A percentile compares a stretch with the other conserved stretches of the same genome.
Conservation (phyloP, 1,140 invertebrate genomes). For the Ceratoteleas bidentatus region DNA sequence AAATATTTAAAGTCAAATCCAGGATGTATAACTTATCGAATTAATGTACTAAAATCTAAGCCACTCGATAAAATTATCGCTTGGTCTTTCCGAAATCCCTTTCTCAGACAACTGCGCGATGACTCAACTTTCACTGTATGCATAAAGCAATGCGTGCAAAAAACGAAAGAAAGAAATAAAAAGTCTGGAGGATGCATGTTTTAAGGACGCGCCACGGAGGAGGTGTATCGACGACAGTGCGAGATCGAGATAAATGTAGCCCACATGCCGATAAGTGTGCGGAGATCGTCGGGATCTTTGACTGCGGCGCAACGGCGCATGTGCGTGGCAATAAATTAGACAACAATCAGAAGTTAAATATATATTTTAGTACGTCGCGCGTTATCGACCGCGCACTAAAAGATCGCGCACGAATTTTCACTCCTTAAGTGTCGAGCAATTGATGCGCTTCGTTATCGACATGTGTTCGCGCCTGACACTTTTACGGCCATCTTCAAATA, state of each 20-base stretch:
- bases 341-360: conserved; percentile 62
- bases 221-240: conserved; percentile 59
- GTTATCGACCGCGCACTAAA: conserved; percentile 39
- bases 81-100: background rate
- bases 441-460: conserved; percentile 44
- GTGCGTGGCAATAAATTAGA: conserved; percentile 65
- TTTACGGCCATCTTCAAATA: conserved; percentile 30
- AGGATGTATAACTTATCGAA: no score
- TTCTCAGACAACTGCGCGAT: background rate
- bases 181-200: conserved; percentile 43
- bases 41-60: background rate
- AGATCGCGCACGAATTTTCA: conserved; percentile 41
- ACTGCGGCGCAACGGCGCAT: conserved; percentile 39
- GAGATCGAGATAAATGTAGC: conserved; percentile 59
- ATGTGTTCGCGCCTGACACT: conserved; percentile 23
- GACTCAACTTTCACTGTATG: conserved; percentile 32
- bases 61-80: background rate
- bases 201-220: conserved; percentile 36
- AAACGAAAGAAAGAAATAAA: background rate
- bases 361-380: conserved; percentile 43
- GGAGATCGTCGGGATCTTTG: conserved; percentile 59
- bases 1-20: no score
- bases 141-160: conserved; percentile 13
- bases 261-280: conserved; percentile 58
- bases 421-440: conserved; percentile 45